phyloP scores from a whole-genome alignment of 2,797 vertebrate species.

The Sandelia bainsii region DNA sequence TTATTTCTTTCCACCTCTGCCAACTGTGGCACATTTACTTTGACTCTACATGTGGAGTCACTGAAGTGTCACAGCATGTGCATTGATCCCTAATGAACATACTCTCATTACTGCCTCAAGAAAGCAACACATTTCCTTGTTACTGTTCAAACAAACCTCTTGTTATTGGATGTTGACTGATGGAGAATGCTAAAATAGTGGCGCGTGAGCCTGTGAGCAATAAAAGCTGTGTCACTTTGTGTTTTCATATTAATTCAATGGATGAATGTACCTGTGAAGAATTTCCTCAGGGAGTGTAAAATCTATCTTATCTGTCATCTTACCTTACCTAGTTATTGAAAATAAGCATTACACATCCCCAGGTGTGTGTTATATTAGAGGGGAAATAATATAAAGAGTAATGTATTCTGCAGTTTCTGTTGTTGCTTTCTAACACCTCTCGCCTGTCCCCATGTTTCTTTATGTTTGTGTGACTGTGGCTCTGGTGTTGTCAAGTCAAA shows the following conservation, averaged over 20 bases:
- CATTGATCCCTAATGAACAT: not conserved
- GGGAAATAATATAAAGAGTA: constrained; percentile 45
- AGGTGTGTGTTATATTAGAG: constrained; percentile 55
- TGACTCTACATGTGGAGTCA: not conserved
- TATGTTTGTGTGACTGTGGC: not conserved
- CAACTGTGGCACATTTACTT: not conserved
- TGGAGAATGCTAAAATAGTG: constrained; percentile 34
- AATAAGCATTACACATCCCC: constrained; percentile 53
- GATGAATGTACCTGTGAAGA: constrained; percentile 43
- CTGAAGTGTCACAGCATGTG: not conserved
- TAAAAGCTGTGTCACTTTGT: constrained; percentile 48
- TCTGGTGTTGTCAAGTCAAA: not conserved
- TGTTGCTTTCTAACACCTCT: constrained; percentile 11
- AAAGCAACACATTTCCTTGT: constrained; percentile 23
- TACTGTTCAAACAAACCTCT: constrained; percentile 20
- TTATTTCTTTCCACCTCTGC: not conserved
- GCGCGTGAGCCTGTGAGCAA: constrained; percentile 39
- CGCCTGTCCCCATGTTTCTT: not conserved
- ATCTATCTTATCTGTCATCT: constrained; percentile 62
- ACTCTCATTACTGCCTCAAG: not conserved
- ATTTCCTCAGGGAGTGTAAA: constrained; percentile 70
- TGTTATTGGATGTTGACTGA: constrained; percentile 42
- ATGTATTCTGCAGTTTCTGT: constrained; percentile 17
- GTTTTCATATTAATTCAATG: constrained; percentile 61
- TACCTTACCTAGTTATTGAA: constrained; percentile 58